Evolutionary conservation across 35 echinoderm and acorn worm species (phyloP).

Genomic region (Amphiura filiformis): DNA sequence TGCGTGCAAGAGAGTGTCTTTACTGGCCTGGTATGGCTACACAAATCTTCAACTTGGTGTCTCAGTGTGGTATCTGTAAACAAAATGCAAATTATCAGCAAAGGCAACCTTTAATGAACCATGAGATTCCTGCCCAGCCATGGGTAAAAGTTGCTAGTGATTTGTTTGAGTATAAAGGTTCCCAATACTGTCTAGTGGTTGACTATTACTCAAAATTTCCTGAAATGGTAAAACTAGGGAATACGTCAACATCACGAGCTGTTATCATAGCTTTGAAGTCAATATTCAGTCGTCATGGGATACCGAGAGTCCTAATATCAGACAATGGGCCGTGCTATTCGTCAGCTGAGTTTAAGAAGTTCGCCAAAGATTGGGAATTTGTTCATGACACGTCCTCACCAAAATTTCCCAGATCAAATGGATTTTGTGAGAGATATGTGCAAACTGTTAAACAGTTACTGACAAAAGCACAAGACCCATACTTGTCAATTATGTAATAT

Average conservation of each 20-base stretch:
- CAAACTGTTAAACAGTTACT: constrained; percentile 26
- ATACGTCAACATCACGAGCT: background rate
- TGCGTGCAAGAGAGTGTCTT: constrained; percentile 56
- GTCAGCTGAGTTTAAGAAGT: constrained; percentile 8
- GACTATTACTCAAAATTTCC: constrained; percentile 54
- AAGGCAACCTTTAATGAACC: constrained; percentile 28
- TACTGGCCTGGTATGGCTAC: constrained; percentile 59
- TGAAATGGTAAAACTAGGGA: constrained; percentile 43
- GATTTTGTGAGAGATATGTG: constrained; percentile 25
- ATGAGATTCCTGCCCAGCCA: constrained; percentile 45
- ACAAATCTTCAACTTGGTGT: constrained; percentile 33
- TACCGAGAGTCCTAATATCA: constrained; percentile 52
- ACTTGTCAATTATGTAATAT: constrained; percentile 41
- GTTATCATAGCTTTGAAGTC: constrained; percentile 46
- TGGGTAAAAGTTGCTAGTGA: constrained; percentile 59
- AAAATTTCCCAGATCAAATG: constrained; percentile 31
- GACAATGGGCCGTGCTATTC: constrained; percentile 47
- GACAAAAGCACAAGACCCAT: constrained; percentile 28
- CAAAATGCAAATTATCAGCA: constrained; percentile 29
- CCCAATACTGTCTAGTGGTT: constrained; percentile 33
- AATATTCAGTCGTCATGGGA: constrained; percentile 49
- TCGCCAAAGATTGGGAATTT: constrained; percentile 36
- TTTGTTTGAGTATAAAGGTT: constrained; percentile 36
- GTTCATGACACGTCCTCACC: background rate
- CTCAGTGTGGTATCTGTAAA: constrained; percentile 41